Conservation (phyloP, 2,113 vertebrate species). For the Poicephalus gulielmi region DNA sequence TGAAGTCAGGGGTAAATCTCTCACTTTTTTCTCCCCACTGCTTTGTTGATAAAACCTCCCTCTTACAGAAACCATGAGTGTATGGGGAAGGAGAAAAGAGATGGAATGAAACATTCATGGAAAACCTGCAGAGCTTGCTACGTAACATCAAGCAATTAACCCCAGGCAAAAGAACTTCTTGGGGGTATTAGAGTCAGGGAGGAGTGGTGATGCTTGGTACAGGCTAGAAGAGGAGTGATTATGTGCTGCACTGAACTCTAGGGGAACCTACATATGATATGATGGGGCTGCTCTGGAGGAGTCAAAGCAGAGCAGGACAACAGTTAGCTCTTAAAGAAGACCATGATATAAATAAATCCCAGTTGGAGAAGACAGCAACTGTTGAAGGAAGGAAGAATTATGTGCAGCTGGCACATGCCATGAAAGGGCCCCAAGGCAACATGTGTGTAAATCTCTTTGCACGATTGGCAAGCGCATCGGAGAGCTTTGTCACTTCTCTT, state of each 20-base stretch:
- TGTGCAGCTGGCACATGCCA: neutral
- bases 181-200: accelerated
- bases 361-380: neutral
- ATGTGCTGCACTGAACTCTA: neutral
- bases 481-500: neutral
- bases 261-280: neutral
- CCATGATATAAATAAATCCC: neutral
- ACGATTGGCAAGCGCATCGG: neutral
- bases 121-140: neutral
- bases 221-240: neutral
- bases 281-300: neutral
- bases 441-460: neutral
- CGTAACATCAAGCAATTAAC: neutral
- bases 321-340: neutral
- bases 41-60: neutral
- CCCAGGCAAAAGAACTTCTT: neutral
- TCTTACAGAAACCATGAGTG: neutral
- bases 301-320: neutral
- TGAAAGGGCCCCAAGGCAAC: neutral
- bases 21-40: neutral
- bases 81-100: neutral
- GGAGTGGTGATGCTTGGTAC: neutral
- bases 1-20: neutral
- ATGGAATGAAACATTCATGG: neutral
- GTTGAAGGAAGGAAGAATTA: neutral